A percentile compares a stretch with the other conserved stretches of the same genome.
Conservation (phyloP, 2,113 vertebrate genomes). For the Petaurus breviceps region DNA sequence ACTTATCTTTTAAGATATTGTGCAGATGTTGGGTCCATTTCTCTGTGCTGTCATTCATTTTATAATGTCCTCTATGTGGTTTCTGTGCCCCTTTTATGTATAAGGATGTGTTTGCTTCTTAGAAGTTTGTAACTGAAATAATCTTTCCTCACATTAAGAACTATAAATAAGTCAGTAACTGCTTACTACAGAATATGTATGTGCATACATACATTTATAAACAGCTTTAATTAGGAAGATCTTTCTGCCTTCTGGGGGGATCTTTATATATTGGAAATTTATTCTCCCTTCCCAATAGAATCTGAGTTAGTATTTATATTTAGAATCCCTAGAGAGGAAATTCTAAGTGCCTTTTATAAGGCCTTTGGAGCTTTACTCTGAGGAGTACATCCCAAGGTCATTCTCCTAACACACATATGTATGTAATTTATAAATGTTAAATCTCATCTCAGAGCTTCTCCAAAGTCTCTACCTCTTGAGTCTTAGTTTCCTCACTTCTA, state of each 20-base stretch:
- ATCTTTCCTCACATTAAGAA: neutral
- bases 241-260: neutral
- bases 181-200: neutral
- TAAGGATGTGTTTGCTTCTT: neutral
- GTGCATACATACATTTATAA: neutral
- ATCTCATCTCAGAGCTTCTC: too few relatives aligned
- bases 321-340: too few relatives aligned
- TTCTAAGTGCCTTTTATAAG: too few relatives aligned
- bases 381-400: too few relatives aligned
- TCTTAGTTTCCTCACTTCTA: too few relatives aligned
- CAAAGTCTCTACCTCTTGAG: too few relatives aligned
- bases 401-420: too few relatives aligned
- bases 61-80: neutral
- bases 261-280: neutral
- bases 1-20: neutral
- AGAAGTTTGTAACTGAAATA: neutral
- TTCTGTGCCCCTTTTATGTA: neutral
- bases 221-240: neutral
- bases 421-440: too few relatives aligned
- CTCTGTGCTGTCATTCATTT: neutral
- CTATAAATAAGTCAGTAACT: neutral
- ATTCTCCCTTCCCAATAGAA: too few relatives aligned
- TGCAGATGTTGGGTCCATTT: neutral
- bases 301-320: too few relatives aligned
- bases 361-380: too few relatives aligned